Evolutionary conservation across 2,113 vertebrate genomes (phyloP).

Genomic region (Taurulus bubalis): DNA sequence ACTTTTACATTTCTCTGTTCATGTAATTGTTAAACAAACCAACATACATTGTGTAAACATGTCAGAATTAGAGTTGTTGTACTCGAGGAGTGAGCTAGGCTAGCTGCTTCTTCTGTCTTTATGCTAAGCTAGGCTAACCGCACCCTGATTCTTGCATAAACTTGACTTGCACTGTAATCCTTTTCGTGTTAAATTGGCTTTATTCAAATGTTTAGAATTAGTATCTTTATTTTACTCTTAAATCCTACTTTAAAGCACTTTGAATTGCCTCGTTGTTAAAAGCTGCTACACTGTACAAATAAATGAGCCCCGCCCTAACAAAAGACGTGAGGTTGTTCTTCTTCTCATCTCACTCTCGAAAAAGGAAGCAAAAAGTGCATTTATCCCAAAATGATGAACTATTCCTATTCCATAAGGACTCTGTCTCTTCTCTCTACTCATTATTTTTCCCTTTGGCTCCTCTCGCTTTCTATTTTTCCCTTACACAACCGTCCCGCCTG

Average conservation of each 20-base stretch:
- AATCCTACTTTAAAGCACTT: not conserved
- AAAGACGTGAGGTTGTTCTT: not conserved
- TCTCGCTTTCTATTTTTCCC: not conserved
- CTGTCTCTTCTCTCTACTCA: not conserved
- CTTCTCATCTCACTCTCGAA: not conserved
- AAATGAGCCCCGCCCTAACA: not conserved
- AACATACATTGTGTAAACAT: not conserved
- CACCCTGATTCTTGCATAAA: not conserved
- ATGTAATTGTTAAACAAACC: not conserved
- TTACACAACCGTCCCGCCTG: constrained; percentile 12
- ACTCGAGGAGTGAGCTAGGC: not conserved
- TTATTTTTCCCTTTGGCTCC: not conserved
- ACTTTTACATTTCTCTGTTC: no score
- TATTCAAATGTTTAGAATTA: not conserved
- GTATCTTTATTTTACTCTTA: not conserved
- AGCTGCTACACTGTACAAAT: not conserved
- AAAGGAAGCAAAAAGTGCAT: not conserved
- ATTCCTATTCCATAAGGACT: constrained; percentile 12
- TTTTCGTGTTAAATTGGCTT: not conserved
- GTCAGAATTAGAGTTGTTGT: not conserved
- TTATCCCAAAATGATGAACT: not conserved
- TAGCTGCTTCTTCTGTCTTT: not conserved
- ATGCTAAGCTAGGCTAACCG: not conserved
- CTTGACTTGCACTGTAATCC: not conserved
- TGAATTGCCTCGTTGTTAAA: not conserved